phyloP scores from a whole-genome alignment of 2,113 vertebrate genomes.

The Eretmochelys imbricata region DNA sequence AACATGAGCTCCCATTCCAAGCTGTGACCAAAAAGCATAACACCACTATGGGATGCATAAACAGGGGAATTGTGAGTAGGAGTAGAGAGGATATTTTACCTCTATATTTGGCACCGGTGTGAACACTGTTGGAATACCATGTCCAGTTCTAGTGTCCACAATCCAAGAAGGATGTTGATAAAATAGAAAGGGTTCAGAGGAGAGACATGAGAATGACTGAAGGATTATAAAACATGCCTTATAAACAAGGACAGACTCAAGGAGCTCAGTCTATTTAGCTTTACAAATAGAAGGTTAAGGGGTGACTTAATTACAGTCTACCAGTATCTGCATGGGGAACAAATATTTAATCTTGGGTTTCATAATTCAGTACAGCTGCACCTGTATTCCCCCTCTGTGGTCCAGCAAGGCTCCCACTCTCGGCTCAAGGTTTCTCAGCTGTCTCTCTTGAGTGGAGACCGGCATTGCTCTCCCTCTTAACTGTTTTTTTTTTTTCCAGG shows the following conservation, averaged over 20 bases:
- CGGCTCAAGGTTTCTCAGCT: not conserved
- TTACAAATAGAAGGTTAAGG: not conserved
- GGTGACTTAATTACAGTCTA: not conserved
- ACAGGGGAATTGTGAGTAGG: not conserved
- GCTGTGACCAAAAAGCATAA: not conserved
- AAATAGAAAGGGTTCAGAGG: not conserved
- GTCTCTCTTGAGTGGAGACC: not conserved
- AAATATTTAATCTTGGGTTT: not conserved
- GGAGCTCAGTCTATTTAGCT: not conserved
- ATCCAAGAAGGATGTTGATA: not conserved
- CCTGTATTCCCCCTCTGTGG: not conserved
- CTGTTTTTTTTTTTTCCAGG: not conserved
- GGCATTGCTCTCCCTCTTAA: not conserved
- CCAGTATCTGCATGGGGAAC: not conserved
- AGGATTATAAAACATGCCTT: not conserved
- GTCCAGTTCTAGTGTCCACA: not conserved
- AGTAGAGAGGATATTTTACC: not conserved
- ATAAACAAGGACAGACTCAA: not conserved
- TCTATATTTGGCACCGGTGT: not conserved
- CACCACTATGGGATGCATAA: not conserved
- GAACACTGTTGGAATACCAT: not conserved
- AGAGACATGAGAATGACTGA: not conserved
- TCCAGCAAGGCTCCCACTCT: not conserved
- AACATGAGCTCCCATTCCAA: not conserved
- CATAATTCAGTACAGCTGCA: not conserved